Base-by-base conservation (phyloP, 2,113 vertebrate genomes). In the Apaloderma vittatum region DNA sequence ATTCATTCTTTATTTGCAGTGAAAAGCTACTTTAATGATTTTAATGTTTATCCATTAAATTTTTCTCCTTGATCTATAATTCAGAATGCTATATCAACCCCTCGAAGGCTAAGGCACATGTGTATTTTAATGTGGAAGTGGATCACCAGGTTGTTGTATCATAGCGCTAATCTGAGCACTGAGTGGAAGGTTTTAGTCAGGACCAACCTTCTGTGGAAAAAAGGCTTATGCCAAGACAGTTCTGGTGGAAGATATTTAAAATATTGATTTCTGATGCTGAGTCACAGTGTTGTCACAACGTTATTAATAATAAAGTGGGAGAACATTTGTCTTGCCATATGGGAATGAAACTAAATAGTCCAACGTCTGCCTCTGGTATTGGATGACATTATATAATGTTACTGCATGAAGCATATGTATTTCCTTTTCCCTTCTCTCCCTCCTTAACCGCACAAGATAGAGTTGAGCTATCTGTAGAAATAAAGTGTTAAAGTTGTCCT, bases 1-100 rank as follows among this genome's bases (percentile, higher is more conserved):
- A 94, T 94, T 96, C 93, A 70, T 89, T 95, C 95, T 97, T 97
- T 88, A 95, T 96, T 98, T 98, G 91, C 82, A 68, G 23, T 88
- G 79, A 97, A 97, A 97, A 95, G 66, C 65, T 91, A 79, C 84
- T 96, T 97, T 95, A 98, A 97, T 93, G 72, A 94, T 97, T 98
- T 95, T 97, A 97, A 90, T 94, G 94, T 97, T 97, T 98, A 95
- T 92, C 85, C 83, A 82, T 96, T 97, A 93, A 36, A 55, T 94
- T 96, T 96, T 95, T 94, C 86, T 96, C 51, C 88, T 97, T 96
- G 93, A 97, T 98, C 77, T 97, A 86, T 97, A 96, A 97, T 97
- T 98, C 94, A 98, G 91, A 96, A 91, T 71, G 63, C 73, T 86
- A 0, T 49, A 89, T 87, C 84, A 97, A 30, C 87, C 71, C 88